Base-by-base conservation (phyloP, 2,888 invertebrate species). In the Plebejus melissa region DNA sequence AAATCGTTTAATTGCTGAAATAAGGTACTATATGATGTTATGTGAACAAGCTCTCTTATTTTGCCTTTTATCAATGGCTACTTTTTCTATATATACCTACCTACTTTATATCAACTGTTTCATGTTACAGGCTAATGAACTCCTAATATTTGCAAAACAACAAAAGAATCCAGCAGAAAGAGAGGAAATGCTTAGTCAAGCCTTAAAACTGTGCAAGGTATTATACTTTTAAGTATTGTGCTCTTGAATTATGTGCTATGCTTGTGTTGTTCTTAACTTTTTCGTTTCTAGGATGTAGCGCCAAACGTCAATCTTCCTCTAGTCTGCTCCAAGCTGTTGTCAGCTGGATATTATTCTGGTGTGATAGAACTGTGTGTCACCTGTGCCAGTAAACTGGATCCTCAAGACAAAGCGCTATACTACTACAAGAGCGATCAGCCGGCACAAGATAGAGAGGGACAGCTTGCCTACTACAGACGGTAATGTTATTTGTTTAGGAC, bases 381-480 rank as follows among this genome's bases (percentile, higher is more conserved):
- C 9, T 97, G 98, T 84, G 98, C 98, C 0, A 94, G 95, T 74
- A 97, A 97, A 86, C 90, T 97, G n/a, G 99, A 99, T 89, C 97
- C 98, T 0, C 97, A 98, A 81, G 96, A 97, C 83, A 95, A 97
- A 77, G 99, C 97, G 0, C 90, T 97, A 69, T 97, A 98, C 88
- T 98, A 96, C 88, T 98, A 98, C 87, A 96, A 96, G 84, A 97
- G 96, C 82, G 96, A 96, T 76, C 97, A 97, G 82, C 97, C 96
- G 0, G 90, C 94, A 0, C 97, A 97, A 79, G 98, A 98, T 88
- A 95, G 96, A 76, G 97, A 98, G 83, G 98, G 98, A 16, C 96
- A 96, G 83, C 89, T 96, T 57, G 95, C 96, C 13, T 97, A 96
- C 85, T 94, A 94, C 71, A 95, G 95, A 83, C 94, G 96, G 95